Evolutionary conservation across 1,140 invertebrate species (phyloP).

Genomic region (Hylyphantes graminicola): DNA sequence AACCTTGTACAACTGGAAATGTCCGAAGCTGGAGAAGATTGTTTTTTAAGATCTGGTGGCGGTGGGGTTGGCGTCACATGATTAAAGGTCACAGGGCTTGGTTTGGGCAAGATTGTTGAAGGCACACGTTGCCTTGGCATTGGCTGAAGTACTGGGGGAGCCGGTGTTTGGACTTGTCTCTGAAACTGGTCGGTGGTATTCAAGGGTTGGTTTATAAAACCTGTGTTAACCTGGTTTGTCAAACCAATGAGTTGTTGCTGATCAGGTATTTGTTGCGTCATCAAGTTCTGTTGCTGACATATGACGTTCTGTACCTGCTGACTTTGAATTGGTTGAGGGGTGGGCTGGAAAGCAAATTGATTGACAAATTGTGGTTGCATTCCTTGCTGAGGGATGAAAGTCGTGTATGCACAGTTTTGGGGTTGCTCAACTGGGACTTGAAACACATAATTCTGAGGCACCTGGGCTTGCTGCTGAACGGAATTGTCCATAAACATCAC

Average conservation of each 20-base stretch:
- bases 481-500: conserved; percentile 52
- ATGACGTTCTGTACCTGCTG: conserved; percentile 1
- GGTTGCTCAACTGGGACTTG: conserved; percentile 45
- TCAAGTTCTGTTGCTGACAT: background rate
- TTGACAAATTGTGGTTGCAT: conserved; percentile 25
- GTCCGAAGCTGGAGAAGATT: conserved; percentile 34
- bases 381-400: conserved; percentile 35
- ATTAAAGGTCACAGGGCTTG: background rate
- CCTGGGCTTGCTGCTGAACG: background rate
- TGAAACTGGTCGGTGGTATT: background rate
- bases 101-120: background rate
- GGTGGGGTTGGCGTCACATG: background rate
- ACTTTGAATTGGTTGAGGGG: background rate
- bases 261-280: background rate
- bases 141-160: background rate
- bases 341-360: conserved; percentile 25
- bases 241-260: background rate
- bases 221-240: background rate
- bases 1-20: background rate
- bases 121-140: background rate
- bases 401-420: conserved; percentile 28
- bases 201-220: background rate
- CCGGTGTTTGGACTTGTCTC: background rate
- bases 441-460: conserved; percentile 35
- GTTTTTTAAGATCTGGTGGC: conserved; percentile 2